These are phyloP conservation scores for Arizona elegans DNA, from an alignment of 2,113 vertebrate genomes.

Conservation along the genomic window DNA sequence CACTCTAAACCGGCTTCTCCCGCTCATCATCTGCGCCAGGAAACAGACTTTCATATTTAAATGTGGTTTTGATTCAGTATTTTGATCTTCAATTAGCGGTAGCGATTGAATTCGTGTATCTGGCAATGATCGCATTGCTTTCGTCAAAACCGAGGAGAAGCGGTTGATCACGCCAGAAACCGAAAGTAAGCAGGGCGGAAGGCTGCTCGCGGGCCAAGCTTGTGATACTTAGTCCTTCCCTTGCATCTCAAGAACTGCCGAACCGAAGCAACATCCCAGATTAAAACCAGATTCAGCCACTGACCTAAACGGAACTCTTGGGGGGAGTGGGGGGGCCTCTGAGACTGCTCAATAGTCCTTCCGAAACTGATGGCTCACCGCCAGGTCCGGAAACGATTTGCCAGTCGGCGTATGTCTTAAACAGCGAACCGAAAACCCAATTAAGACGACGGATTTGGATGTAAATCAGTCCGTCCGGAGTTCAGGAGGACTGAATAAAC, in stretches of 20 bases:
- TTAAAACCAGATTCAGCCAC: neutral
- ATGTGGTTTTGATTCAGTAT: neutral
- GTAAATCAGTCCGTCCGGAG: neutral
- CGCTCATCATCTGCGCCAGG: neutral
- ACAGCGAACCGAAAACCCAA: neutral
- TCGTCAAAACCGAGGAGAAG: neutral
- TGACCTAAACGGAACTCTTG: no score
- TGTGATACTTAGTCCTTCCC: neutral
- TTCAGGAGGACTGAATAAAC: neutral
- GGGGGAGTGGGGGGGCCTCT: no score
- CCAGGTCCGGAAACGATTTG: neutral
- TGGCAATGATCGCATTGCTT: neutral
- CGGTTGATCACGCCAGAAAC: neutral
- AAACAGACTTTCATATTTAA: neutral
- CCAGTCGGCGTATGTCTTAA: neutral
- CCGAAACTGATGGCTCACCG: no score
- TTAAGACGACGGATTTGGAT: neutral
- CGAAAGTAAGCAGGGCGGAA: neutral
- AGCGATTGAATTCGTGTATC: neutral
- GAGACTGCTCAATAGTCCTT: neutral
- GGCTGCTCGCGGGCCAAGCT: neutral
- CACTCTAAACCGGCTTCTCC: neutral
- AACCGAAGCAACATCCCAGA: neutral
- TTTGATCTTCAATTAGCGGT: neutral
- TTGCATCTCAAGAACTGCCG: neutral